These are phyloP conservation scores for Passer montanus DNA, from an alignment of 2,113 vertebrate genomes.

Conservation along the genomic window DNA sequence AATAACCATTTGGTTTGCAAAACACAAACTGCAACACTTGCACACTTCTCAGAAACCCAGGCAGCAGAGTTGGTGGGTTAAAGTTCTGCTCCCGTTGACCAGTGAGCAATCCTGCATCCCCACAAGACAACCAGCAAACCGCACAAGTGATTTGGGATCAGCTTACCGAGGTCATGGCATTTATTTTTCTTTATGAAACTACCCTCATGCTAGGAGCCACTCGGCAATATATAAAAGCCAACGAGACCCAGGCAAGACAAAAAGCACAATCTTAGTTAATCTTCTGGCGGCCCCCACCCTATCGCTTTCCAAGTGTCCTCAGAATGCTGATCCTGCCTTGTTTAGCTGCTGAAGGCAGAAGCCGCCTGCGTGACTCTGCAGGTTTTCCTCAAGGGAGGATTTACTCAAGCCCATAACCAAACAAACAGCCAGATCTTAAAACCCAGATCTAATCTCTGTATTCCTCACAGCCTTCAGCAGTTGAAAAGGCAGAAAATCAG, in stretches of 20 bases:
- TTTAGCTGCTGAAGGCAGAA: not conserved
- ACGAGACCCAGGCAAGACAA: not conserved
- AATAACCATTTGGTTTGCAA: not conserved
- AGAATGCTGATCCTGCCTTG: not conserved
- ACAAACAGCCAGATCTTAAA: not conserved
- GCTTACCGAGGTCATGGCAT: accelerated
- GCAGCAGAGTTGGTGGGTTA: not conserved
- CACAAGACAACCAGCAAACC: not conserved
- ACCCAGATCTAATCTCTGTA: slow-evolving; percentile 35
- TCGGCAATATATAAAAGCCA: not conserved
- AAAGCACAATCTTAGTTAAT: not conserved
- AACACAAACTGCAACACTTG: not conserved
- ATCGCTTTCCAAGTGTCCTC: not conserved
- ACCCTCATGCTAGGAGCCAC: not conserved
- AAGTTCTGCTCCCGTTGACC: not conserved
- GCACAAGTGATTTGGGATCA: not conserved
- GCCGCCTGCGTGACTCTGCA: not conserved
- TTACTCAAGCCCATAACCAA: slow-evolving; percentile 22
- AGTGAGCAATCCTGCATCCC: not conserved
- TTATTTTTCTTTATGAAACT: not conserved
- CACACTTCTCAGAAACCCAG: not conserved
- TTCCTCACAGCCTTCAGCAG: not conserved
- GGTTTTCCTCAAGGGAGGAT: not conserved
- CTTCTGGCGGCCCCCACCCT: not conserved
- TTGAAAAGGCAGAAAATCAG: slow-evolving; percentile 53